Conservation (phyloP, 2,888 invertebrate genomes). For the Leptinotarsa juncta region DNA sequence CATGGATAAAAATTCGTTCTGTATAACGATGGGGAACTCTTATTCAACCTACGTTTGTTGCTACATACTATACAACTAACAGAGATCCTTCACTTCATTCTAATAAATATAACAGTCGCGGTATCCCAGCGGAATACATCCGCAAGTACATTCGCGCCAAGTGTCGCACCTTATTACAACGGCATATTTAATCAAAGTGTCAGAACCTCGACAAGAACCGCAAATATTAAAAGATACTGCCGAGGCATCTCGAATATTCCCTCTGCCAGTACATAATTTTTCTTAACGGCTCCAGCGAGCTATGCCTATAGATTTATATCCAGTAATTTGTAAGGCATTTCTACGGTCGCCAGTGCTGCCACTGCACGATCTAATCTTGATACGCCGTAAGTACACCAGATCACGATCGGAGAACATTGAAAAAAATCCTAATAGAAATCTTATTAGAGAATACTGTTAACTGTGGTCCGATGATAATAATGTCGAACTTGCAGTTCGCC, state of each 20-base stretch:
- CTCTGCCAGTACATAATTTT: slow-evolving; percentile 17
- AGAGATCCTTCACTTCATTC: too few relatives aligned
- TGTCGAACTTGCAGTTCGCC: not conserved
- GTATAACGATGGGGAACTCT: too few relatives aligned
- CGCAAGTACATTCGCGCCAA: not conserved
- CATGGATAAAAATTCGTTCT: too few relatives aligned
- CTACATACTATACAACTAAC: too few relatives aligned
- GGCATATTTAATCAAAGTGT: not conserved
- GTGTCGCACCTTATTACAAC: not conserved
- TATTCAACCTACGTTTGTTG: too few relatives aligned
- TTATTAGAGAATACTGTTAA: slow-evolving; percentile 24
- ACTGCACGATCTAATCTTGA: slow-evolving; percentile 24
- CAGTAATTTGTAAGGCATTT: slow-evolving; percentile 26
- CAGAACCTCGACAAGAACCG: not conserved
- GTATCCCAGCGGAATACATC: not conserved
- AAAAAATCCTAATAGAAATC: slow-evolving; percentile 23
- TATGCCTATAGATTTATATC: slow-evolving; percentile 17
- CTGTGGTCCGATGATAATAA: slow-evolving; percentile 15
- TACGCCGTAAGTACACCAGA: slow-evolving; percentile 17
- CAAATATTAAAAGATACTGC: slow-evolving; percentile 12
- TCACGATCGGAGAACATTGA: slow-evolving; percentile 5
- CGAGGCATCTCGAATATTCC: slow-evolving; percentile 10
- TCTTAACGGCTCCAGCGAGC: slow-evolving; percentile 7
- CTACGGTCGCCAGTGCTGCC: slow-evolving; percentile 9
- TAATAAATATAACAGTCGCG: too few relatives aligned